Conservation (phyloP, 2,797 vertebrate genomes). For the Apodemus agrarius region DNA sequence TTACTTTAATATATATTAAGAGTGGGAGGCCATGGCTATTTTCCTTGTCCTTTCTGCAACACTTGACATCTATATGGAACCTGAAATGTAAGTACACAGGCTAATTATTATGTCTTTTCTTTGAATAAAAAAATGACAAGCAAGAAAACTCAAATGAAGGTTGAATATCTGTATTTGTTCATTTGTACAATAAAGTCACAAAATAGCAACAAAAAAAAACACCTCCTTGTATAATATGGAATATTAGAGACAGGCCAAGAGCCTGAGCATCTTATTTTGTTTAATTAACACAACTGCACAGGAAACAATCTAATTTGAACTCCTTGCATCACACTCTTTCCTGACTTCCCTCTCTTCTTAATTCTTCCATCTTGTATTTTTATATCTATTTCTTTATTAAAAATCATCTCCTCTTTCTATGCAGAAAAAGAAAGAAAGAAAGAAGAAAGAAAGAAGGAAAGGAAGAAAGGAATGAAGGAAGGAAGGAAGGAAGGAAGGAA, state of each 20-base stretch:
- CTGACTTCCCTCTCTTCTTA: background rate
- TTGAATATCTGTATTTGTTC: background rate
- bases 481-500: no score
- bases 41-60: background rate
- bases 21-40: background rate
- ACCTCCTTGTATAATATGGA: background rate
- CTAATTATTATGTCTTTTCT: background rate
- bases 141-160: background rate
- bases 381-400: background rate
- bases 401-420: background rate
- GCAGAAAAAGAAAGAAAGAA: background rate
- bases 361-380: background rate
- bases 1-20: background rate
- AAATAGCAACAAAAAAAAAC: background rate
- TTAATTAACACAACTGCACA: background rate
- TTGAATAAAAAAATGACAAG: background rate
- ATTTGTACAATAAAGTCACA: background rate
- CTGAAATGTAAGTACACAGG: background rate
- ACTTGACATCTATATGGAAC: background rate
- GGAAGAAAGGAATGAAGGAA: no score
- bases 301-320: background rate
- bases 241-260: background rate
- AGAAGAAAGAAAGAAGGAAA: no score
- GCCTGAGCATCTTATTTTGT: background rate
- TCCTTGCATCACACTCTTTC: rapidly evolving